Conservation (phyloP, 2,113 vertebrate genomes). For the Rhipidura dahli region DNA sequence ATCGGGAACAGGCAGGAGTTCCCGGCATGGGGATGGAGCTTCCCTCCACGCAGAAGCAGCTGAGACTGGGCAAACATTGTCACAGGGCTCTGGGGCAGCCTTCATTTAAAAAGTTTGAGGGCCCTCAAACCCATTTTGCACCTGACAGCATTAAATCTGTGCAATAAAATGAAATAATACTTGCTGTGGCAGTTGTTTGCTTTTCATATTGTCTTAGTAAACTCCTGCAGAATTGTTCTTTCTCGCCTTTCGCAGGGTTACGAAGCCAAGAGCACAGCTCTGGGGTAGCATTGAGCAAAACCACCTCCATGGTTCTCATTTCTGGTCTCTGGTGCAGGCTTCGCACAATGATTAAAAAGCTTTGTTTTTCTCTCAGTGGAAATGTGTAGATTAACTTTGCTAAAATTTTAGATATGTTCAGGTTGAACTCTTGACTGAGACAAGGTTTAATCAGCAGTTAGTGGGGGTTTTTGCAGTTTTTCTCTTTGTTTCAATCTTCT, state of each 20-base stretch:
- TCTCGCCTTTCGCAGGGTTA: not conserved
- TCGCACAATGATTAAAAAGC: not conserved
- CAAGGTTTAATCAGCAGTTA: not conserved
- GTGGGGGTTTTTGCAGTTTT: not conserved
- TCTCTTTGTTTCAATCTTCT: not conserved
- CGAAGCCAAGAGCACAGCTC: not conserved
- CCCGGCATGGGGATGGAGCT: not conserved
- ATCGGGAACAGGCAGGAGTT: not conserved
- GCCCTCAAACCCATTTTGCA: not conserved
- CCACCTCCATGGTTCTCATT: not conserved
- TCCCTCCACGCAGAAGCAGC: rapidly evolving
- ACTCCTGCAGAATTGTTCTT: not conserved
- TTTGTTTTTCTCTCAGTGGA: not conserved
- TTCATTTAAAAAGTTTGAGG: not conserved
- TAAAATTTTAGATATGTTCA: not conserved
- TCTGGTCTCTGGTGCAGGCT: not conserved
- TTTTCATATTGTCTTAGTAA: not conserved
- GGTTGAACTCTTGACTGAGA: not conserved
- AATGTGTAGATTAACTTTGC: not conserved
- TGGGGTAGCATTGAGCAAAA: not conserved
- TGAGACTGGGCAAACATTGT: not conserved
- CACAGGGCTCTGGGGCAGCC: not conserved
- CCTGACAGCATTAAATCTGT: not conserved
- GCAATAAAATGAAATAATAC: not conserved
- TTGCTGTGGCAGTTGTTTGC: not conserved